These are phyloP conservation scores for Mechanitis messenoides DNA, from an alignment of 2,888 invertebrate species.

Conservation along the genomic window DNA sequence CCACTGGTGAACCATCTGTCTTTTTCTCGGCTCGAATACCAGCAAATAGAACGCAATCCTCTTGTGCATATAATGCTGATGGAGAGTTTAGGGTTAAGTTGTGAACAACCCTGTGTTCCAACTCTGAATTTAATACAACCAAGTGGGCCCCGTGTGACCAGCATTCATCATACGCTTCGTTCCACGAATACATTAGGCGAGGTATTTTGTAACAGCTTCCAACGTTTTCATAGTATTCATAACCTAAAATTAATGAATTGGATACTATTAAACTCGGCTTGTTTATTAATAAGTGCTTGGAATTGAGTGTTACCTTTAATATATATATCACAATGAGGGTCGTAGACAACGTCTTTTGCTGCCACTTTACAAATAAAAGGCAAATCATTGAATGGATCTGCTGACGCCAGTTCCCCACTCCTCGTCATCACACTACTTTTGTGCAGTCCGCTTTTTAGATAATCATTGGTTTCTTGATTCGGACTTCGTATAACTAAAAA, in stretches of 20 bases:
- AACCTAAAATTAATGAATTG: slow-evolving; percentile 38
- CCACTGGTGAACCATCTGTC: slow-evolving; percentile 33
- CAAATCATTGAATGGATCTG: slow-evolving; percentile 30
- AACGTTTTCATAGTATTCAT: slow-evolving; percentile 38
- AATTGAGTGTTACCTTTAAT: slow-evolving; percentile 35
- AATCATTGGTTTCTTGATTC: too few relatives aligned
- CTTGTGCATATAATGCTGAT: slow-evolving; percentile 31
- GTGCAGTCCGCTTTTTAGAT: too few relatives aligned
- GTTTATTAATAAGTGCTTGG: too few relatives aligned
- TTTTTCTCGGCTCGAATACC: slow-evolving; percentile 47
- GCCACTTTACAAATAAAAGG: slow-evolving; percentile 59
- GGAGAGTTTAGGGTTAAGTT: slow-evolving; percentile 35
- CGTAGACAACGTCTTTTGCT: slow-evolving; percentile 41
- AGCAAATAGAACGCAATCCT: slow-evolving; percentile 25
- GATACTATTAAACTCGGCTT: not conserved
- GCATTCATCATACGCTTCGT: slow-evolving; percentile 52
- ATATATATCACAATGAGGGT: slow-evolving; percentile 43
- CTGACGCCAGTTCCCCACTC: slow-evolving; percentile 35
- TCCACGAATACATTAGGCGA: slow-evolving; percentile 42
- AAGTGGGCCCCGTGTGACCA: slow-evolving; percentile 48
- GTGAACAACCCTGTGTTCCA: slow-evolving; percentile 41
- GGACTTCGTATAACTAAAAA: too few relatives aligned
- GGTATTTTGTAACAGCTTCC: slow-evolving; percentile 57
- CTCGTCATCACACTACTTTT: slow-evolving; percentile 42
- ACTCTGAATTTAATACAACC: slow-evolving; percentile 48